Conservation (phyloP, 2,888 invertebrate species). For the Drosophila algonquin region DNA sequence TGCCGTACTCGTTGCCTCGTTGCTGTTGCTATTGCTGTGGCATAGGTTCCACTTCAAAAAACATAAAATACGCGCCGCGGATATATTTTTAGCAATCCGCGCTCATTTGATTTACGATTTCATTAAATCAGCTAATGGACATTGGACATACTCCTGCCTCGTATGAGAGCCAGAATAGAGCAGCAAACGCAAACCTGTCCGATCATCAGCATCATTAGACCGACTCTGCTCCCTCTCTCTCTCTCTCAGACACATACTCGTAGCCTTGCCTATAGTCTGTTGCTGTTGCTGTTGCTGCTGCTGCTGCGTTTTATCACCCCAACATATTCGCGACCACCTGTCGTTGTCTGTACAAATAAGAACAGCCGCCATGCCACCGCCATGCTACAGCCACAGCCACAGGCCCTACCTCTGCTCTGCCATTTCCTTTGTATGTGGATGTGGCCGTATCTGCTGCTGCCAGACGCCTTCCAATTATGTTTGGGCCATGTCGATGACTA, state of each 20-base stretch:
- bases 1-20: constrained; percentile 38
- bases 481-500: constrained; percentile 26
- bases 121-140: constrained; percentile 80
- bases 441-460: constrained; percentile 7
- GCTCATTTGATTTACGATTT: constrained; percentile 77
- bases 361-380: constrained; percentile 5
- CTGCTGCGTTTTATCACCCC: constrained; percentile 45
- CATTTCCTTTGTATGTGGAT: constrained; percentile 31
- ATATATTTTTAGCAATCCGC: constrained; percentile 73
- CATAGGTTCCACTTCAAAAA: constrained; percentile 79
- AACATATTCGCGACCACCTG: constrained; percentile 75
- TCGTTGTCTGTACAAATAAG: constrained; percentile 73
- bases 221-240: constrained; percentile 1
- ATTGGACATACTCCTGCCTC: constrained; percentile 44
- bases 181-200: constrained; percentile 42
- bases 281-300: constrained; percentile 15
- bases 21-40: constrained; percentile 61
- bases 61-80: constrained; percentile 73
- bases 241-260: constrained; percentile 10
- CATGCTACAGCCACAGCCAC: not conserved
- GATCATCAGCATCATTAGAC: constrained; percentile 47
- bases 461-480: constrained; percentile 74
- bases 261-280: constrained; percentile 21
- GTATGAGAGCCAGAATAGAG: constrained; percentile 23
- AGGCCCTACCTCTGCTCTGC: constrained; percentile 35